Conservation (phyloP, 2,888 invertebrate species). For the Hypsopygia costalis region DNA sequence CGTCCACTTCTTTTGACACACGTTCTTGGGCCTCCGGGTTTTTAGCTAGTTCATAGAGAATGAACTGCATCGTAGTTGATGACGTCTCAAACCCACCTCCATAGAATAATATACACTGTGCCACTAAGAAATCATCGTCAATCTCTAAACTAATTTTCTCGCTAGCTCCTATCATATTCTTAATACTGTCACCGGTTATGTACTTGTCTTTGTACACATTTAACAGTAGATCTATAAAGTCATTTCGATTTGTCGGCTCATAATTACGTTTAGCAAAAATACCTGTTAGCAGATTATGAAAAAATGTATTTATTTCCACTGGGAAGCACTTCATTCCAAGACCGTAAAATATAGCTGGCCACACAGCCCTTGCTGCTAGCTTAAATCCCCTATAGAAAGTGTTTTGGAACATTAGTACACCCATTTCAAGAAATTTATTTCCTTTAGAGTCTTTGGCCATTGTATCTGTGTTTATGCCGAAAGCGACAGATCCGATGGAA, state of each 20-base stretch:
- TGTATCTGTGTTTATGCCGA: slow-evolving; percentile 32
- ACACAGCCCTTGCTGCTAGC: slow-evolving; percentile 24
- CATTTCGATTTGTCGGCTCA: slow-evolving; percentile 34
- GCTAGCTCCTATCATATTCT: slow-evolving; percentile 23
- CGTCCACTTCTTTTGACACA: slow-evolving; percentile 39
- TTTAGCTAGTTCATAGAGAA: slow-evolving; percentile 45
- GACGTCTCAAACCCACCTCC: slow-evolving; percentile 54
- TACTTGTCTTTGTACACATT: slow-evolving; percentile 32
- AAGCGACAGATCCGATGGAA: slow-evolving; percentile 35
- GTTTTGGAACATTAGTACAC: slow-evolving; percentile 27
- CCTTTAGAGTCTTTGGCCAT: slow-evolving; percentile 18
- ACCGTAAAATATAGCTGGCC: slow-evolving; percentile 44
- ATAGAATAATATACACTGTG: slow-evolving; percentile 74
- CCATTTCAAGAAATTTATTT: slow-evolving; percentile 29
- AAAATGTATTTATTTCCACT: slow-evolving; percentile 29
- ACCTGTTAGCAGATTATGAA: slow-evolving; percentile 26
- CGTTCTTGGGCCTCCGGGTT: slow-evolving; percentile 27
- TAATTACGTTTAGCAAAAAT: slow-evolving; percentile 34
- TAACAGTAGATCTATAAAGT: slow-evolving; percentile 45
- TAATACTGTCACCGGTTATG: slow-evolving; percentile 36
- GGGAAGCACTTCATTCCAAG: slow-evolving; percentile 33
- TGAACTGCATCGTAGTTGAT: slow-evolving; percentile 33
- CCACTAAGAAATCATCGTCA: slow-evolving; percentile 58
- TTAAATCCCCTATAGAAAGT: slow-evolving; percentile 21
- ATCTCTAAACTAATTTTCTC: slow-evolving; percentile 34